These are phyloP conservation scores for Pelobates fuscus DNA, from an alignment of 2,113 vertebrate genomes.

Conservation along the genomic window DNA sequence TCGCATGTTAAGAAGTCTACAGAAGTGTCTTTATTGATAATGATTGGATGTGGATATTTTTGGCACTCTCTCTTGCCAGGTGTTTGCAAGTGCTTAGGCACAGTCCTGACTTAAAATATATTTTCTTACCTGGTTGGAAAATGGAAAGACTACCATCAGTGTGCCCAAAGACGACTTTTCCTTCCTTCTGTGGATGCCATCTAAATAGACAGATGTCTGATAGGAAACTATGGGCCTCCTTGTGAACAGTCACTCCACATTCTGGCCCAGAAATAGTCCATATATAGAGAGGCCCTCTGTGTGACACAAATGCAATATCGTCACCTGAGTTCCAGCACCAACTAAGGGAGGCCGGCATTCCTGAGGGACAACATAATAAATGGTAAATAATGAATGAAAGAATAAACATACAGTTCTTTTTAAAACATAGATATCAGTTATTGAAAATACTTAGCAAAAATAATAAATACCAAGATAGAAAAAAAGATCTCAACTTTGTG, in stretches of 20 bases:
- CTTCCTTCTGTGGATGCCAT: conserved; percentile 89
- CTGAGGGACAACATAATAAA: conserved; percentile 65
- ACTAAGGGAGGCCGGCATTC: conserved; percentile 83
- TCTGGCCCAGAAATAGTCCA: conserved; percentile 86
- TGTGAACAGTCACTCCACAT: conserved; percentile 82
- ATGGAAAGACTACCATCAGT: conserved; percentile 92
- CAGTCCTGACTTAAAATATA: too few relatives aligned
- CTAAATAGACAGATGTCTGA: conserved; percentile 92
- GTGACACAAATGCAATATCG: conserved; percentile 86
- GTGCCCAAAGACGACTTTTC: conserved; percentile 93
- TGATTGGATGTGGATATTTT: too few relatives aligned
- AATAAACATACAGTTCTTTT: too few relatives aligned
- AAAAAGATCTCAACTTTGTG: too few relatives aligned
- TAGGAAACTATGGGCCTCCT: conserved; percentile 91
- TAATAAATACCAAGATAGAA: too few relatives aligned
- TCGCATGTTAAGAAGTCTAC: too few relatives aligned
- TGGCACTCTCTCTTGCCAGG: too few relatives aligned
- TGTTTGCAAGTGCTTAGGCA: too few relatives aligned
- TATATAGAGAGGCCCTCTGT: conserved; percentile 87
- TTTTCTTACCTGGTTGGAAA: conserved; percentile 87
- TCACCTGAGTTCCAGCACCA: conserved; percentile 90
- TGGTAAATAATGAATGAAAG: not conserved
- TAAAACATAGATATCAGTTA: too few relatives aligned
- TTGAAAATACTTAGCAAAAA: too few relatives aligned
- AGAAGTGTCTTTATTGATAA: too few relatives aligned